Percentiles rank a stretch among this genome's conserved stretches.
These are phyloP conservation scores for Muschampia plurimacula DNA, from an alignment of 2,888 invertebrate genomes.

Conservation along the genomic window DNA sequence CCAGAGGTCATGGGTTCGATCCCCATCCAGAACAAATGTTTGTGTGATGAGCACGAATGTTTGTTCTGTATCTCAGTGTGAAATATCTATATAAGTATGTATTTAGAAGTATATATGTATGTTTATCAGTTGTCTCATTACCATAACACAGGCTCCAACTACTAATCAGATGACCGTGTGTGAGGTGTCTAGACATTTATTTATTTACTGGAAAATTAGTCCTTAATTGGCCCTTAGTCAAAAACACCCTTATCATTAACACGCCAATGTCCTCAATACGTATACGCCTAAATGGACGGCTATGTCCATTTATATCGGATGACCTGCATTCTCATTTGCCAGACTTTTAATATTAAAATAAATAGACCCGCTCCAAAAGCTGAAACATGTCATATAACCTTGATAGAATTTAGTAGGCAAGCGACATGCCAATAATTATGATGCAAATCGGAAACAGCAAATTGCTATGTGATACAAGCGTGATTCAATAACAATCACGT, in stretches of 20 bases:
- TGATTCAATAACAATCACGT: constrained; percentile 18
- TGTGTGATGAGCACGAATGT: no score
- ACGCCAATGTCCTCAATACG: not conserved
- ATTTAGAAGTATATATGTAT: no score
- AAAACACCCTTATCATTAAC: not conserved
- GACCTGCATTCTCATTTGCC: not conserved
- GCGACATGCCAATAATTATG: constrained; percentile 16
- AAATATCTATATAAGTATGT: no score
- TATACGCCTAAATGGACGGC: not conserved
- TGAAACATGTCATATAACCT: constrained; percentile 9
- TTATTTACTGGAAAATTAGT: no score
- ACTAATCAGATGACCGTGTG: no score
- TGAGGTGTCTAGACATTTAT: no score
- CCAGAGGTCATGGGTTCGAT: no score
- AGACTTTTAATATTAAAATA: not conserved
- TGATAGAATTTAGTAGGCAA: constrained; percentile 10
- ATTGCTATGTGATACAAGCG: not conserved
- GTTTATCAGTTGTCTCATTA: no score
- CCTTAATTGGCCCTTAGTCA: no score
- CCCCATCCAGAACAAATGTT: no score
- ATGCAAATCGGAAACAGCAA: constrained; percentile 19
- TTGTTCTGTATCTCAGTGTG: no score
- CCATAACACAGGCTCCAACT: no score
- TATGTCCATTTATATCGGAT: not conserved
- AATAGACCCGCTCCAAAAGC: constrained; percentile 4